Evolutionary conservation across 2,888 invertebrate species (phyloP), one percentile per base, ranked within the genome.

Genomic region (Troides oblongomaculatus): DNA sequence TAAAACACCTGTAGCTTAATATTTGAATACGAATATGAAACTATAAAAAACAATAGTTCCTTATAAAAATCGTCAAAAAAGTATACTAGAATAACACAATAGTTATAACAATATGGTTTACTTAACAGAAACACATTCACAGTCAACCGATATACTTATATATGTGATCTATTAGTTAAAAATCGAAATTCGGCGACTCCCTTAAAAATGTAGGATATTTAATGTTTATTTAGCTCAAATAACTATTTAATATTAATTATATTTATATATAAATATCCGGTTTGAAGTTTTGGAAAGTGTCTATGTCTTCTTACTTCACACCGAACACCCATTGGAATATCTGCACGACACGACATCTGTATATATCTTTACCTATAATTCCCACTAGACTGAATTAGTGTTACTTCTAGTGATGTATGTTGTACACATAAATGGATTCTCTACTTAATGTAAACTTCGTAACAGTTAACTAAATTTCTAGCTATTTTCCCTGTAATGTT

Each of bases 361-460:
- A 76, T 76, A 78, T 73, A 74, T 72, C 68, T 71, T 77, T 82
- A 88, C 84, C 84, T 88, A 83, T 81, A 84, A 87, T 80, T 89
- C 88, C 89, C 88, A 87, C 84, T 92, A 92, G 92, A 92, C 91
- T 92, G 92, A 92, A 81, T 88, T 90, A 91, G 90, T 81, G 79
- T 80, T 88, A 91, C 83, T 88, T 74, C 84, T 90, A 88, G 85
- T 75, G 75, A 82, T 85, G 84, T 81, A 79, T 81, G 78, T 78
- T 81, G 80, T 81, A 82, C 77, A 83, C 76, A 77, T 77, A 74
- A 76, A 74, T 76, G 76, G 81, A 39, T 82, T 82, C 80, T 84
- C 79, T 81, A 85, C 78, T 21, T 78, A 84, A 83, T 85, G 84
- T 87, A 84, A 84, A 78, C 77, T 80, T 83, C 77, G 74, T 23